phyloP scores from a whole-genome alignment of 2,113 vertebrate species.

The Spheniscus mendiculus region DNA sequence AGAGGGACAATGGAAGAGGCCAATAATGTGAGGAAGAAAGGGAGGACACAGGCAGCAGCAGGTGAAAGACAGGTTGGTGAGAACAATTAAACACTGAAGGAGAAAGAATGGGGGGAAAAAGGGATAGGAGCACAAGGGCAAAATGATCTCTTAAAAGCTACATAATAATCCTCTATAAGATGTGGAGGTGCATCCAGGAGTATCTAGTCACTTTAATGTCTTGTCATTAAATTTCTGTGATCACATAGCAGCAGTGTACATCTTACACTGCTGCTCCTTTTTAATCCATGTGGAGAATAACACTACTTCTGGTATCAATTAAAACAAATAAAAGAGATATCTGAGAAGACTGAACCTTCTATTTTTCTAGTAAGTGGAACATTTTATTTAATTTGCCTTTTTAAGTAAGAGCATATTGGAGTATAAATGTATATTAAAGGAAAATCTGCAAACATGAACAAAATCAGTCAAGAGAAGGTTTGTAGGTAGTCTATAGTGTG shows the following conservation, averaged over 20 bases:
- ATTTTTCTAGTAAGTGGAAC: neutral
- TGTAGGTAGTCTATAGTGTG: neutral
- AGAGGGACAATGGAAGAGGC: neutral
- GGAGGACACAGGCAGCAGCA: neutral
- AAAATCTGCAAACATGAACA: neutral
- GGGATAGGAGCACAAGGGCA: neutral
- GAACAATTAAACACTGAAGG: neutral
- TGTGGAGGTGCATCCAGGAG: neutral
- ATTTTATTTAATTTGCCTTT: neutral
- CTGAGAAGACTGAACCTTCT: neutral
- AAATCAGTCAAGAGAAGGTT: neutral
- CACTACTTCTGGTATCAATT: neutral
- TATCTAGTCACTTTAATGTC: neutral
- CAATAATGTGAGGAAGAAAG: neutral
- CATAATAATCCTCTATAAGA: neutral
- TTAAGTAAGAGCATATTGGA: neutral
- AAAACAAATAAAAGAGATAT: neutral
- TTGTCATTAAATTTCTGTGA: neutral
- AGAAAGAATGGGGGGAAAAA: neutral
- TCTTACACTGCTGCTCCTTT: neutral
- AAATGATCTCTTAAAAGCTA: neutral
- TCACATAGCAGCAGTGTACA: fast-evolving
- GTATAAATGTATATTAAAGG: neutral
- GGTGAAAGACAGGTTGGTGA: neutral
- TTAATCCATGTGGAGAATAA: neutral